Base-by-base conservation (phyloP, 1,140 invertebrate genomes). In the Zaprionus tsacasi region DNA sequence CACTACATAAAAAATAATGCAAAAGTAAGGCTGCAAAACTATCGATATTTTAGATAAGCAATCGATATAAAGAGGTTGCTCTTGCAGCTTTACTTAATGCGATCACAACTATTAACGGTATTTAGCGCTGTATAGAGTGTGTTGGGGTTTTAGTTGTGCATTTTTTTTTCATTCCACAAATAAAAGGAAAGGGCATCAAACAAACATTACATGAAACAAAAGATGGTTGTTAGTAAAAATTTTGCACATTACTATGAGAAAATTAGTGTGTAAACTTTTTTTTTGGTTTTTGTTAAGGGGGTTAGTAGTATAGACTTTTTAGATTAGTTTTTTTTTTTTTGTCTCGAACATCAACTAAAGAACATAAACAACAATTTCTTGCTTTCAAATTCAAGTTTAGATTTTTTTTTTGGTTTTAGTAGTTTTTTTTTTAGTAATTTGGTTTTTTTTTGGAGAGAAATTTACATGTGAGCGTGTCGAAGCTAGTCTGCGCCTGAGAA, bases 391-490 rank as follows among this genome's bases (percentile, higher is more conserved):
- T 78, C 70, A 75, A 81, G 78, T 52, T 65, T 68, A 27, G 33
- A 30, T 57, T 61, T 77, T 65, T 40, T 73, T 55, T 75, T 78
- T 66, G 48, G 68, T 80, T 58, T 70, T 81, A 80, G 81, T 76
- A 64, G 55, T 83, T 78, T 81, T 83, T 75, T 75, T 73, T 79
- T 81, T 70, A 88, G 81, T 88, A 81, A 81, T 88, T 88, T 88
- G 68, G 68, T 80, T 80, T 86, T 85, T 73, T 79, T 66, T 91
- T 91, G 76, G 79, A 88, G 78, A 88, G 81, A 79, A 92, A 88
- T 93, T 93, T 93, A 93, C 93, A 93, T 93, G 93, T 93, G 82
- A 93, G 92, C 92, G 93, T 92, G 82, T 93, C 93, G 92, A 93
- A 93, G 93, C 92, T 93, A 91, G 93, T 93, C 93, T 93, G 93